Conservation (phyloP, 2,797 vertebrate species). For the Sebastes itinus region DNA sequence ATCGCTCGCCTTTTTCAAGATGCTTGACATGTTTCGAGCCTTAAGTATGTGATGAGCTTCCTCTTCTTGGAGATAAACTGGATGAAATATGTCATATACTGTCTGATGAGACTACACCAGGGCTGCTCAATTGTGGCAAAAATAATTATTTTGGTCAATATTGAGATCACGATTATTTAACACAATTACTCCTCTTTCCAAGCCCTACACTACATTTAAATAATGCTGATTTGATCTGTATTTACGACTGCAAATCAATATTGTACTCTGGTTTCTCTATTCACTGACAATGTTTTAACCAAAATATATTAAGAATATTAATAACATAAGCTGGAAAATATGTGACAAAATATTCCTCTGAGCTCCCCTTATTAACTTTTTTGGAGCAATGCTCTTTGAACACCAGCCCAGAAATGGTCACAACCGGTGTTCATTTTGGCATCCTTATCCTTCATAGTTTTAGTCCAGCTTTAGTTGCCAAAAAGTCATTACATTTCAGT, state of each 20-base stretch:
- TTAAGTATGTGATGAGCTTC: constrained; percentile 9
- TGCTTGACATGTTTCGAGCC: constrained; percentile 42
- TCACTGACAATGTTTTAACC: neutral
- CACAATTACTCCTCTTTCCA: neutral
- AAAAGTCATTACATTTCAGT: neutral
- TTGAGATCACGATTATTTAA: neutral
- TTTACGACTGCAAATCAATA: neutral
- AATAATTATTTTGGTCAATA: neutral
- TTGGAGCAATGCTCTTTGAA: neutral
- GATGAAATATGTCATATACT: neutral
- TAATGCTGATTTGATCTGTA: neutral
- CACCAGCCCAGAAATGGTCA: neutral
- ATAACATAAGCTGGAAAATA: neutral
- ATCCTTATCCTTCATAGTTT: neutral
- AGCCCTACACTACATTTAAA: neutral
- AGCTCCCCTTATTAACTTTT: accelerated
- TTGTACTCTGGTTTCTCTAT: neutral
- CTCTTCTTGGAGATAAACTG: neutral
- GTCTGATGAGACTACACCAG: neutral
- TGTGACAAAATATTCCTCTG: neutral
- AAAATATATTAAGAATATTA: neutral
- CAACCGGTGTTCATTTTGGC: neutral
- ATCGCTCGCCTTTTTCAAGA: constrained; percentile 20
- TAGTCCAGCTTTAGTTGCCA: neutral
- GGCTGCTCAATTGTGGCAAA: neutral